These are phyloP conservation scores for Lamellibrachia satsuma DNA, from an alignment of 2,888 invertebrate genomes.

Conservation along the genomic window DNA sequence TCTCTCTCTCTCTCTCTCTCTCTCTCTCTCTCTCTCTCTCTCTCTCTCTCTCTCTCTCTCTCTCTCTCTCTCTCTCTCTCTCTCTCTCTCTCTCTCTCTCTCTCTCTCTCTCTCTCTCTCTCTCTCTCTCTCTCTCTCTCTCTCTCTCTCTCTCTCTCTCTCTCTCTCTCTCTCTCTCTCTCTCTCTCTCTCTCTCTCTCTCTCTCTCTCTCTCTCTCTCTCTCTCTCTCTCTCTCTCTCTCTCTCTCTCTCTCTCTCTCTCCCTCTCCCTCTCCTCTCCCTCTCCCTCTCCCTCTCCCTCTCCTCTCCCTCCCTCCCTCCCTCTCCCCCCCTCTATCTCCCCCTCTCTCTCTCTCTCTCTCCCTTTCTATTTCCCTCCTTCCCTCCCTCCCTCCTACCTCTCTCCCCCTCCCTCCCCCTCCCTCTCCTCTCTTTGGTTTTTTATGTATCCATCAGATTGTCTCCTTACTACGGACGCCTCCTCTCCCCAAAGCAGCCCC, in stretches of 20 bases:
- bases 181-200: neutral
- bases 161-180: neutral
- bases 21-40: slow-evolving; percentile 19
- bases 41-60: slow-evolving; percentile 19
- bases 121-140: slow-evolving; percentile 19
- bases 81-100: slow-evolving; percentile 18
- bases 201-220: no score
- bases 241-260: neutral
- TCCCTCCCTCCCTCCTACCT: neutral
- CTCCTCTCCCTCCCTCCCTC: neutral
- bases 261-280: no score
- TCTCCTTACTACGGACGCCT: neutral
- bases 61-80: slow-evolving; percentile 20
- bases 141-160: neutral
- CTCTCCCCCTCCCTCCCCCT: neutral
- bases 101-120: slow-evolving; percentile 20
- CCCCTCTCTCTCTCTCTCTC: neutral
- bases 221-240: neutral
- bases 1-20: slow-evolving; percentile 20
- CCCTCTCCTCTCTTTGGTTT: neutral
- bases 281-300: neutral
- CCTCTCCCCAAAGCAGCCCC: neutral
- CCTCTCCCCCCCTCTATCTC: no score
- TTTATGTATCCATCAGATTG: neutral
- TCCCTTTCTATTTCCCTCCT: neutral